Base-by-base conservation (phyloP, 2,797 vertebrate genomes). In the Melanogrammus aeglefinus region DNA sequence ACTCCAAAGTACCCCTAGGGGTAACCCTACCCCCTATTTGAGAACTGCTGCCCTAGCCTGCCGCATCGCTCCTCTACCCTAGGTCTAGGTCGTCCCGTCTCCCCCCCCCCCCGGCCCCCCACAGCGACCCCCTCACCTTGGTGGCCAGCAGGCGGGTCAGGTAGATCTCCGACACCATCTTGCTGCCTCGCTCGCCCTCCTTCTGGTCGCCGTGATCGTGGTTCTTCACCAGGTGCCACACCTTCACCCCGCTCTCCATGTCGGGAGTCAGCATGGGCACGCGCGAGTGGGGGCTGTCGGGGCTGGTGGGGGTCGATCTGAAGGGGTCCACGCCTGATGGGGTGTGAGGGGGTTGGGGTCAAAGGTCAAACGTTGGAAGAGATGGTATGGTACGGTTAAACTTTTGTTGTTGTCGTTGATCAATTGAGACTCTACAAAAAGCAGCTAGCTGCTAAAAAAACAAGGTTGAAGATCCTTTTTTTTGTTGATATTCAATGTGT, bases 141-240 rank as follows among this genome's bases (percentile, higher is more conserved):
- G 97, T 98, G 18, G 97, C 97, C 2, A 99, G 90, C 0, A 99
- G 95, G 77, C 98, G 93, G 75, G 98, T 99, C 91, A 99, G 93
- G 91, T 99, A 99, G 92, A 99, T 99, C 93, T 99, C 98, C 0
- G 98, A 99, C 33, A 99, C 98, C 98, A 99, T 99, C 93, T 99
- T 99, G 89, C 97, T 99, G 33, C 98, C 98, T 0, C 98, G 93
- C 87, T 99, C 98, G 0, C 98, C 97, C 77, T 99, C 98, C 86
- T 99, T 99, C 92, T 99, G 98, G 91, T 99, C 98, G 13, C 97
- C 97, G 0, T 99, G 98, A 74, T 99, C 98, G 4, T 99, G 98
- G 91, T 99, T 99, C 91, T 99, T 99, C 79, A 99, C 98, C 85
- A 99, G 89, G 84, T 99, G 98, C 98, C 98, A 99, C 78, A 99